These are phyloP conservation scores for Semnornis frantzii DNA, from an alignment of 2,113 vertebrate genomes.

Conservation along the genomic window DNA sequence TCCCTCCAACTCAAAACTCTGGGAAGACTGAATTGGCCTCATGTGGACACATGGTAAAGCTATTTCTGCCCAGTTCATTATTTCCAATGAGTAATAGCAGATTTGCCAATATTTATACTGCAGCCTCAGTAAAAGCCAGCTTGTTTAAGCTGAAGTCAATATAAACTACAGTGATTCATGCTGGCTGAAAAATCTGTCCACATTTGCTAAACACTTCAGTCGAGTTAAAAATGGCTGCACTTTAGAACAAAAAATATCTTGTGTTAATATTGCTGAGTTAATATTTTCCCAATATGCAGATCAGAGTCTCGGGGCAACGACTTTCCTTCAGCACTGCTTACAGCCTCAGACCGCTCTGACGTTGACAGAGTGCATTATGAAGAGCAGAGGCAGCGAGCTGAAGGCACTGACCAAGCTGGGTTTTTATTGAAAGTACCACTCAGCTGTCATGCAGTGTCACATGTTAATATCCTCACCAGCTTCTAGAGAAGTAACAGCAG, in stretches of 20 bases:
- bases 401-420: background rate
- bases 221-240: background rate
- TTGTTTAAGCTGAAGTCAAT: background rate
- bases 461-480: background rate
- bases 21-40: background rate
- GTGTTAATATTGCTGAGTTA: background rate
- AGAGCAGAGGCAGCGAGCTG: constrained; percentile 4
- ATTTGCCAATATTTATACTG: constrained; percentile 26
- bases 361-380: background rate
- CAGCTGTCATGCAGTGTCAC: background rate
- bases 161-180: background rate
- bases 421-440: constrained; percentile 2
- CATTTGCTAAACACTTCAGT: background rate
- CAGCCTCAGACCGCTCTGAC: constrained; percentile 8
- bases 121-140: background rate
- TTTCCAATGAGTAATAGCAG: background rate
- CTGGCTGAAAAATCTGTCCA: background rate
- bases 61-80: background rate
- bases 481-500: background rate
- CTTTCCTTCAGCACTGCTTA: background rate
- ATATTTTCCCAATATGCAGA: background rate
- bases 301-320: background rate
- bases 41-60: background rate
- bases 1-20: background rate
- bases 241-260: background rate